Conservation (phyloP, 2,113 vertebrate species). For the Callipepla squamata region DNA sequence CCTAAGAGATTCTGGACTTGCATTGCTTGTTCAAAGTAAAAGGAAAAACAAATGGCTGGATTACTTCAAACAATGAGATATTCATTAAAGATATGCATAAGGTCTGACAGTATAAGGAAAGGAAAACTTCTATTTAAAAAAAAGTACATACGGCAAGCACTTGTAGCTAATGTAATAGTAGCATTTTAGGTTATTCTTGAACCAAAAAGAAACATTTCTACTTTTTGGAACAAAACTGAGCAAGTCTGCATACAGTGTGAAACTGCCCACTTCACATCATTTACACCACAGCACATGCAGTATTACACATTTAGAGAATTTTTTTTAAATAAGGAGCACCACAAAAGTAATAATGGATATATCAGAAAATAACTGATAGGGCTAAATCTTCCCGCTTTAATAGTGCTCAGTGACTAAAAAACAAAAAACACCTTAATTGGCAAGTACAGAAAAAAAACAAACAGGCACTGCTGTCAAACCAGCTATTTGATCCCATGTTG, state of each 20-base stretch:
- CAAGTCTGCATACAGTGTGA: neutral
- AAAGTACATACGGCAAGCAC: neutral
- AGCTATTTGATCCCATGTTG: constrained; percentile 46
- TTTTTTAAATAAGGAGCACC: neutral
- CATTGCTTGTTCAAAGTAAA: neutral
- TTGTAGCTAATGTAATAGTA: neutral
- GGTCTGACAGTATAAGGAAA: neutral
- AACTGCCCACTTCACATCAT: neutral
- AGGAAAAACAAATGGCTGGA: constrained; percentile 16
- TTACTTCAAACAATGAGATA: constrained; percentile 3
- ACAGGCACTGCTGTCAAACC: constrained; percentile 30
- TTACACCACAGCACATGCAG: neutral
- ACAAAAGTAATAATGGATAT: neutral
- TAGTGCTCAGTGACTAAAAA: neutral
- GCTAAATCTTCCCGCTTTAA: neutral
- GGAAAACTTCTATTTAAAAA: neutral
- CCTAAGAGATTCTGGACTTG: neutral
- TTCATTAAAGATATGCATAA: neutral
- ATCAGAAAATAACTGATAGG: constrained; percentile 8
- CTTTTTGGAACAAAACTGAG: neutral
- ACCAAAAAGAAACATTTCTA: neutral
- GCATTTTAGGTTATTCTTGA: neutral
- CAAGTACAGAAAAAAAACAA: constrained; percentile 10
- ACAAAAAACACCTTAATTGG: constrained; percentile 10
- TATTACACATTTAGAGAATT: neutral